These are phyloP conservation scores for Drosophila ezoana DNA, from an alignment of 2,888 invertebrate species.

Conservation along the genomic window DNA sequence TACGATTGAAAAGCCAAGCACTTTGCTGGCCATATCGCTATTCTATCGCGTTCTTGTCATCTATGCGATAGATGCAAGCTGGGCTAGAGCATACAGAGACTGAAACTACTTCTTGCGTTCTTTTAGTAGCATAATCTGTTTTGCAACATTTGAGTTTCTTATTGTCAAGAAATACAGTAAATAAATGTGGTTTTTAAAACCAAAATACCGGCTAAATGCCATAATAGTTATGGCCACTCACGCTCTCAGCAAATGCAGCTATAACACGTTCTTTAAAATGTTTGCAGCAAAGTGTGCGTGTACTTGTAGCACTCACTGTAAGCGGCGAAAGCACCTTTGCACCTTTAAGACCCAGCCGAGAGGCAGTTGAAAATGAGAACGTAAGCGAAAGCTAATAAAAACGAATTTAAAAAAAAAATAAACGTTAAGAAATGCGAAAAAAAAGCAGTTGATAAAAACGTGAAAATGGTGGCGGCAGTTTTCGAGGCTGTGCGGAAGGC, in stretches of 20 bases:
- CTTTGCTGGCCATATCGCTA: too few relatives aligned
- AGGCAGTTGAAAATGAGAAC: neutral
- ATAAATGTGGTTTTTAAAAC: too few relatives aligned
- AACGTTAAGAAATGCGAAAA: neutral
- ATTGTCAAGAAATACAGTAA: too few relatives aligned
- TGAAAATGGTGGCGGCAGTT: conserved; percentile 26
- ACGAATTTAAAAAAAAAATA: neutral
- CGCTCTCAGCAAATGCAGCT: neutral
- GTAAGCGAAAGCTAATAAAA: conserved; percentile 13
- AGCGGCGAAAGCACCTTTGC: conserved; percentile 14
- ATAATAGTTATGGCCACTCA: neutral
- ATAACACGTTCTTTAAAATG: neutral
- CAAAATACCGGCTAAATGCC: too few relatives aligned
- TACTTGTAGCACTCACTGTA: conserved; percentile 3
- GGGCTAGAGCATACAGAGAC: too few relatives aligned
- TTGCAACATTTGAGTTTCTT: too few relatives aligned
- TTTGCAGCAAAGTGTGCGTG: neutral
- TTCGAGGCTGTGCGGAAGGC: conserved; percentile 62
- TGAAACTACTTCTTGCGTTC: too few relatives aligned
- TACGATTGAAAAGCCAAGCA: too few relatives aligned
- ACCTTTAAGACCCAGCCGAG: conserved; percentile 22
- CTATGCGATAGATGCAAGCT: too few relatives aligned
- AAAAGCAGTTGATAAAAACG: conserved; percentile 5
- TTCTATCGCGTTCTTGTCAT: too few relatives aligned
- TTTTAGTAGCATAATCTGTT: too few relatives aligned